Percentiles rank a stretch among this genome's conserved stretches.
Evolutionary conservation across 2,113 vertebrate species (phyloP).

Genomic region (Gasterosteus aculeatus): DNA sequence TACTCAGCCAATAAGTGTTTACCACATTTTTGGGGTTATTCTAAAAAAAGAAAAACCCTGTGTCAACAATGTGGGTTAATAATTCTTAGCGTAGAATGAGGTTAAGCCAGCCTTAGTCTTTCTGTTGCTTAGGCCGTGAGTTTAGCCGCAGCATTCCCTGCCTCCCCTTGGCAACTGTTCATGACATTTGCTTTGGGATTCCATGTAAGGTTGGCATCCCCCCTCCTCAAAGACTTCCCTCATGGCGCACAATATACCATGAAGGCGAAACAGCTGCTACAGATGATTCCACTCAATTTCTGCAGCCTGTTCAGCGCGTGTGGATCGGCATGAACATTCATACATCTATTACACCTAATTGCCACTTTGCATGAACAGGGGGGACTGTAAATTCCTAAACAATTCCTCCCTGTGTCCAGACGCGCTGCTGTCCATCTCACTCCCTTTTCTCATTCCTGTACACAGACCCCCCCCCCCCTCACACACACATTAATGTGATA

Average conservation of each 20-base stretch:
- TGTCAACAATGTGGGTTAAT: not conserved
- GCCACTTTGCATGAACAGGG: not conserved
- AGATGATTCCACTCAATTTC: not conserved
- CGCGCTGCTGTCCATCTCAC: conserved; percentile 22
- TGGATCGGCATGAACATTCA: not conserved
- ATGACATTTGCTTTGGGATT: conserved; percentile 34
- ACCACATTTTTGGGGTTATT: not conserved
- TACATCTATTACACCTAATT: not conserved
- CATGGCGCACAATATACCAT: not conserved
- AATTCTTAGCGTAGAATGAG: conserved; percentile 22
- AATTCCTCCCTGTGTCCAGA: conserved; percentile 16
- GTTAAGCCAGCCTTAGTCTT: not conserved
- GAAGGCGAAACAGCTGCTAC: not conserved
- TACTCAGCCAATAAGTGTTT: not conserved
- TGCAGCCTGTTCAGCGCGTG: not conserved
- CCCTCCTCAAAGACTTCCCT: not conserved
- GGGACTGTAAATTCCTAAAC: conserved; percentile 30
- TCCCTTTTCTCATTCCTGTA: conserved; percentile 1
- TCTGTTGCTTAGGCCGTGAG: not conserved
- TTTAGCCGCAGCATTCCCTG: not conserved
- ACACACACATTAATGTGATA: not conserved
- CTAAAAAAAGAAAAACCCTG: not conserved
- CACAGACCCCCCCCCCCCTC: not conserved
- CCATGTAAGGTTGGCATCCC: conserved; percentile 9
- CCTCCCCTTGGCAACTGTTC: conserved; percentile 11